Evolutionary conservation across 2,888 invertebrate genomes (phyloP).

Genomic region (Aricia artaxerxes): DNA sequence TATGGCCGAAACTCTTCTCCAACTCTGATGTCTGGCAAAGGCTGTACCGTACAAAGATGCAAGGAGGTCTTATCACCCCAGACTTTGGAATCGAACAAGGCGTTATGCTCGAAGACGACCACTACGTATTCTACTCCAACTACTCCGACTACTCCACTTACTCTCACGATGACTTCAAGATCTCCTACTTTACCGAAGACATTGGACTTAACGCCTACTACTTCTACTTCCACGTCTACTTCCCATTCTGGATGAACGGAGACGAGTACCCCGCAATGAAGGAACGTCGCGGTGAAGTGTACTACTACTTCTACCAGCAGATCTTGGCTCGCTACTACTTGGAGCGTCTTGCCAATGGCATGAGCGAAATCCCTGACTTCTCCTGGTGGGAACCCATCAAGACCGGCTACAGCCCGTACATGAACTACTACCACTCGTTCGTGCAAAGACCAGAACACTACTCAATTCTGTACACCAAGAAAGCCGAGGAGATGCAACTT

Average conservation of each 20-base stretch:
- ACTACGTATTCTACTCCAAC: constrained; percentile 79
- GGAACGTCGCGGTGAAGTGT: constrained; percentile 83
- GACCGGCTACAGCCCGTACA: constrained; percentile 54
- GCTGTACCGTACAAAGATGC: constrained; percentile 67
- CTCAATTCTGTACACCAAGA: constrained; percentile 74
- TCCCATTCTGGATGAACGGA: constrained; percentile 83
- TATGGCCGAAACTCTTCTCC: constrained; percentile 83
- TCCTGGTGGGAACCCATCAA: constrained; percentile 82
- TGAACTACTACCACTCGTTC: constrained; percentile 48
- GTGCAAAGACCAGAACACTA: constrained; percentile 70
- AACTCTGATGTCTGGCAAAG: constrained; percentile 78
- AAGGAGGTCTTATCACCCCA: constrained; percentile 52
- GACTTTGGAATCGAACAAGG: constrained; percentile 61
- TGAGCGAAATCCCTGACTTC: constrained; percentile 82
- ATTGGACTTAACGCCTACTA: constrained; percentile 84
- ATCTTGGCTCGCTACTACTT: constrained; percentile 84
- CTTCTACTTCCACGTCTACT: constrained; percentile 82
- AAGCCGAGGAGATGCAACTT: constrained; percentile 71
- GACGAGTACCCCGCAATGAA: constrained; percentile 70
- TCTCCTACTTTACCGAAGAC: constrained; percentile 86
- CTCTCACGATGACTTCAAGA: constrained; percentile 78
- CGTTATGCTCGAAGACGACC: constrained; percentile 61
- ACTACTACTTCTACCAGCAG: constrained; percentile 84
- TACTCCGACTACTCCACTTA: constrained; percentile 77
- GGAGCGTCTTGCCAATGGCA: constrained; percentile 83